A percentile compares a stretch with the other conserved stretches of the same genome.
These are phyloP conservation scores for Strix aluco DNA, from an alignment of 2,113 vertebrate species.

Conservation along the genomic window DNA sequence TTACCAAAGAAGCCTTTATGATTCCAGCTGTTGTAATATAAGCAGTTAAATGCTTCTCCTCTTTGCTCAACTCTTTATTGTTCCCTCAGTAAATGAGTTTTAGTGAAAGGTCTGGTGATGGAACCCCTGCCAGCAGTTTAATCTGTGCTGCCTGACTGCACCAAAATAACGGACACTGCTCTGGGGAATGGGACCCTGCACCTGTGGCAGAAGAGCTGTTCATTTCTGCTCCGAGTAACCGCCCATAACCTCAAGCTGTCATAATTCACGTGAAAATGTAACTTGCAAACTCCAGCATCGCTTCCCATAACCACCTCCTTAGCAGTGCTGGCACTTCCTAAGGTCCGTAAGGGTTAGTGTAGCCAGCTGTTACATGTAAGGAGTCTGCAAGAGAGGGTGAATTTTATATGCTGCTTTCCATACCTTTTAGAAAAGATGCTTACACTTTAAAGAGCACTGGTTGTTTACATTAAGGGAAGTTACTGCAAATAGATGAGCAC, in stretches of 20 bases:
- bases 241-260: fast-evolving
- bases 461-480: not conserved
- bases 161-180: not conserved
- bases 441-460: not conserved
- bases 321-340: not conserved
- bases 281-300: fast-evolving
- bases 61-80: not conserved
- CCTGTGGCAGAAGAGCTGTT: not conserved
- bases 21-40: not conserved
- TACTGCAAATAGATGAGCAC: not conserved
- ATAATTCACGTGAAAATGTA: not conserved
- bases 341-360: not conserved
- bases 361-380: not conserved
- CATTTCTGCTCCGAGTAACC: not conserved
- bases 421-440: not conserved
- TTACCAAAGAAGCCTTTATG: not conserved
- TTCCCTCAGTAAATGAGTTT: not conserved
- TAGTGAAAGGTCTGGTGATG: not conserved
- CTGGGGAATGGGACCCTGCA: not conserved
- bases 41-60: not conserved
- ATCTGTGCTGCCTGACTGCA: not conserved
- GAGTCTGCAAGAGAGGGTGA: not conserved
- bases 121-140: not conserved
- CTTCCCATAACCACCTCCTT: not conserved
- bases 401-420: not conserved